Evolutionary conservation across 2,797 vertebrate genomes (phyloP).

Genomic region (Chrosomus eos): DNA sequence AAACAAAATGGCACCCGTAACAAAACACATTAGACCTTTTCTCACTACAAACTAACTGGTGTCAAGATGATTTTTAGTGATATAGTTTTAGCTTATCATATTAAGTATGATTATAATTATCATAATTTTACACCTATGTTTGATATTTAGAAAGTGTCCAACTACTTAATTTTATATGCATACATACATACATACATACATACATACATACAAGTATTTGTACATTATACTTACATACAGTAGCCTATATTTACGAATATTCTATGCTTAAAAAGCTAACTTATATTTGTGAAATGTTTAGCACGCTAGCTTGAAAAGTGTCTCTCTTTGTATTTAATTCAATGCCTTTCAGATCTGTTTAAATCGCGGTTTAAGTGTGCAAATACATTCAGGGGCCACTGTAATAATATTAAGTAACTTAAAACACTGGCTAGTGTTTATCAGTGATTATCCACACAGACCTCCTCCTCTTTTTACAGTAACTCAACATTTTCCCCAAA

Average conservation of each 20-base stretch:
- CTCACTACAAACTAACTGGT: neutral
- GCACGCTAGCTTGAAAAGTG: no score
- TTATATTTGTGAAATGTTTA: neutral
- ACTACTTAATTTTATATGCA: neutral
- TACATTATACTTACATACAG: neutral
- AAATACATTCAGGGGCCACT: neutral
- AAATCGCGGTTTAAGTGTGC: neutral
- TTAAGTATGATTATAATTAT: neutral
- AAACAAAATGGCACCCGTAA: neutral
- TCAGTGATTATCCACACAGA: neutral
- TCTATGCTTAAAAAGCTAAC: neutral
- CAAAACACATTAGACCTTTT: neutral
- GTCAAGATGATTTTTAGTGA: neutral
- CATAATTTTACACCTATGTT: neutral
- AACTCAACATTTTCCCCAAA: neutral
- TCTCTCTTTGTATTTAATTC: neutral
- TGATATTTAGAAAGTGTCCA: neutral
- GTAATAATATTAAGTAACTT: neutral
- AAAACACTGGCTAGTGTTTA: neutral
- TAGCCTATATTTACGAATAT: neutral
- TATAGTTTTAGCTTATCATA: neutral
- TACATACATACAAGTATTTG: neutral
- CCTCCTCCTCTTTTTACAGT: neutral
- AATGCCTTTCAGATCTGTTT: neutral
- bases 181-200: neutral